A percentile compares a stretch with the other conserved stretches of the same genome.
phyloP scores from a whole-genome alignment of 2,888 invertebrate species.

The Drosophila tanythrix region DNA sequence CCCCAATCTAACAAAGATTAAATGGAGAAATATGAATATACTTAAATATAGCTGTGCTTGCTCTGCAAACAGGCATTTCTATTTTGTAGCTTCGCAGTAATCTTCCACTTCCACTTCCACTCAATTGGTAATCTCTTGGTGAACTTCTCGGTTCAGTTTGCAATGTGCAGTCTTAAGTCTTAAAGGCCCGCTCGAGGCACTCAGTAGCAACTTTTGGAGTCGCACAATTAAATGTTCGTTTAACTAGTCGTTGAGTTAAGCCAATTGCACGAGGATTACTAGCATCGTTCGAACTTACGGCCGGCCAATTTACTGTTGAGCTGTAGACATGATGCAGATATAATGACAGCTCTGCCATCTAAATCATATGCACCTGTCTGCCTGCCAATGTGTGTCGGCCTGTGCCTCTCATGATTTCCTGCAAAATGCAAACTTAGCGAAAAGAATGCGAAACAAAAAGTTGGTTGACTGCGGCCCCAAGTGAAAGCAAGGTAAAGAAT shows the following conservation, averaged over 20 bases:
- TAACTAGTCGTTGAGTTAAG: slow-evolving; percentile 26
- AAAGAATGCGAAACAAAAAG: slow-evolving; percentile 20
- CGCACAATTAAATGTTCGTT: slow-evolving; percentile 65
- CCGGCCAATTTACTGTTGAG: neutral
- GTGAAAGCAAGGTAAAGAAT: slow-evolving; percentile 19
- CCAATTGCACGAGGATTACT: slow-evolving; percentile 40
- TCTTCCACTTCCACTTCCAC: neutral
- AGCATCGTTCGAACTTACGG: slow-evolving; percentile 3
- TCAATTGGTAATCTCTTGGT: neutral
- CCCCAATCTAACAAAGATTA: neutral
- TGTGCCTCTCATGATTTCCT: slow-evolving; percentile 21
- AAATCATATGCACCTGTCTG: slow-evolving; percentile 41
- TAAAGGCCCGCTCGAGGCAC: slow-evolving; percentile 1
- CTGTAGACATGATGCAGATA: slow-evolving; percentile 35
- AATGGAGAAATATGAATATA: neutral
- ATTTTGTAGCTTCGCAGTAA: neutral
- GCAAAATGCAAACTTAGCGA: slow-evolving; percentile 62
- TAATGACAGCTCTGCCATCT: slow-evolving; percentile 32
- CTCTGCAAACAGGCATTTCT: neutral
- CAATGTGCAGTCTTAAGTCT: neutral
- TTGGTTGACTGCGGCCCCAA: slow-evolving; percentile 28
- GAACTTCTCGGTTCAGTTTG: neutral
- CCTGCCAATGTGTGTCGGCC: slow-evolving; percentile 1
- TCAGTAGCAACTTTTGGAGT: slow-evolving; percentile 17
- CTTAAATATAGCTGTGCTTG: neutral